These are phyloP conservation scores for Molossus molossus DNA, from an alignment of 2,797 vertebrate genomes.

Conservation along the genomic window DNA sequence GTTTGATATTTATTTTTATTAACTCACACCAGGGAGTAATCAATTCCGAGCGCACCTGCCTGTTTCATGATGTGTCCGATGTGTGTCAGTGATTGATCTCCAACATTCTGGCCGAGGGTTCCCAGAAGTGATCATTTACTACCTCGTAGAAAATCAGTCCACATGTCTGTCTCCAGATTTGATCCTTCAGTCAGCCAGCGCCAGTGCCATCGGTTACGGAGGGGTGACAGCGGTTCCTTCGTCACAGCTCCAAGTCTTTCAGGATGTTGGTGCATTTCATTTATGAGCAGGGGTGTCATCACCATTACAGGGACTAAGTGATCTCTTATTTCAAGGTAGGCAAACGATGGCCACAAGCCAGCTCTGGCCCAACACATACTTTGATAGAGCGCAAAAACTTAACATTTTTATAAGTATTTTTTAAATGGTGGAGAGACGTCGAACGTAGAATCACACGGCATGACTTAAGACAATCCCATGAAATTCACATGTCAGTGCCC, in stretches of 20 bases:
- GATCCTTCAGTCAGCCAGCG: conserved; percentile 27
- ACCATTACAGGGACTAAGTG: neutral
- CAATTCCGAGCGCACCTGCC: neutral
- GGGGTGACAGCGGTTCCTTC: neutral
- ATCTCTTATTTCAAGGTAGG: neutral
- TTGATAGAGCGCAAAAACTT: neutral
- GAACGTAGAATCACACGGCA: neutral
- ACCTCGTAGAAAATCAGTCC: conserved; percentile 37
- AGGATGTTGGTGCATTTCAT: neutral
- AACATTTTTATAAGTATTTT: neutral
- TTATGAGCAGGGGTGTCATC: neutral
- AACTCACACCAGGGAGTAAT: conserved; percentile 15
- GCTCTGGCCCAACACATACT: neutral
- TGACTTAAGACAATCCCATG: neutral
- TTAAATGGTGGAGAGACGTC: neutral
- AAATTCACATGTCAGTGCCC: neutral
- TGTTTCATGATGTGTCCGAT: conserved; percentile 64
- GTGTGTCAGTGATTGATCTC: neutral
- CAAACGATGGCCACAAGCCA: neutral
- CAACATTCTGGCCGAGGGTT: conserved; percentile 1
- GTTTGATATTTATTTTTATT: conserved; percentile 59
- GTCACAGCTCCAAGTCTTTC: neutral
- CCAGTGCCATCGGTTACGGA: conserved; percentile 3
- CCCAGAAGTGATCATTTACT: conserved; percentile 44
- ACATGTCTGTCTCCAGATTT: conserved; percentile 43